phyloP scores from a whole-genome alignment of 2,888 invertebrate genomes.

The Drosophila anomalata region DNA sequence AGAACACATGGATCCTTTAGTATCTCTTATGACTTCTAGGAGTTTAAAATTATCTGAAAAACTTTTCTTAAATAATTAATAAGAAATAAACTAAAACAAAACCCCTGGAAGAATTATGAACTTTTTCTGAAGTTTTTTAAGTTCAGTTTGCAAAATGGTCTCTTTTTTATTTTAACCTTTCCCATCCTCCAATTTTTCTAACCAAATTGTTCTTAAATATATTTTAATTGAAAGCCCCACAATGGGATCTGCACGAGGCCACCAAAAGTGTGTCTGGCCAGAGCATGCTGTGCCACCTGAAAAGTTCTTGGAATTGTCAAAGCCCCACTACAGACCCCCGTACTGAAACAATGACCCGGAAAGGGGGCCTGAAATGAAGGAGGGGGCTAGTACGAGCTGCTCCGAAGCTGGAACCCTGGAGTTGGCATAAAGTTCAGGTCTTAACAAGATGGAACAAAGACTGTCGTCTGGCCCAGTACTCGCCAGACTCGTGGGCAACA shows the following conservation, averaged over 20 bases:
- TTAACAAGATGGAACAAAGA: slow-evolving; percentile 73
- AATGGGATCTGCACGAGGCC: slow-evolving; percentile 54
- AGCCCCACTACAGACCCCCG: slow-evolving; percentile 30
- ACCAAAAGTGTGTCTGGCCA: slow-evolving; percentile 73
- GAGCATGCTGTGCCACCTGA: slow-evolving; percentile 77
- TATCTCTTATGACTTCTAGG: neutral
- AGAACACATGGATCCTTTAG: slow-evolving; percentile 3
- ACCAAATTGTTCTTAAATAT: slow-evolving; percentile 63
- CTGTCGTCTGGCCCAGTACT: slow-evolving; percentile 71
- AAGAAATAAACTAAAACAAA: too few relatives aligned
- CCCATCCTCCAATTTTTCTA: slow-evolving; percentile 1
- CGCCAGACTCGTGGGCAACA: slow-evolving; percentile 80
- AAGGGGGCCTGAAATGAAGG: slow-evolving; percentile 2
- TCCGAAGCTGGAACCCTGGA: slow-evolving; percentile 38
- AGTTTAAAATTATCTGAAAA: neutral
- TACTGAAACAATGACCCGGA: slow-evolving; percentile 67
- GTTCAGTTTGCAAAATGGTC: neutral
- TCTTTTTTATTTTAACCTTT: neutral
- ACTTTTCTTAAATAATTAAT: too few relatives aligned
- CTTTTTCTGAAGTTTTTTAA: neutral
- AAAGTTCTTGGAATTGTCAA: slow-evolving; percentile 74
- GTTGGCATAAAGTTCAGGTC: slow-evolving; percentile 76
- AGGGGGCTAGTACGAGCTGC: slow-evolving; percentile 13
- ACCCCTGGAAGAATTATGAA: too few relatives aligned
- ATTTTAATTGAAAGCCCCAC: slow-evolving; percentile 71